A percentile compares a stretch with the other conserved stretches of the same genome.
Conservation (phyloP, 2,888 invertebrate genomes). For the Zele albiditarsus region DNA sequence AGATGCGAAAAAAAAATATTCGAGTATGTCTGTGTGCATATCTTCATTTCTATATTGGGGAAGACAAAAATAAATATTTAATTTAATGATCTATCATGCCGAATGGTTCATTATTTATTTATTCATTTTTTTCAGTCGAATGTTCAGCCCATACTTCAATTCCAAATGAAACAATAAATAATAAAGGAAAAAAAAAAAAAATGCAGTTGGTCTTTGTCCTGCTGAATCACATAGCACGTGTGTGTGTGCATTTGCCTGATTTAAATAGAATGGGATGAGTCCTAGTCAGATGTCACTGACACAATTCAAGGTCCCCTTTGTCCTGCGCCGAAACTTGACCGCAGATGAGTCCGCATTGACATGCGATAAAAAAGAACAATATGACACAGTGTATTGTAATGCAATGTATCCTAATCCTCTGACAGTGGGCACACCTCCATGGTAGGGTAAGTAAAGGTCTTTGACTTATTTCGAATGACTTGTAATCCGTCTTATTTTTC, state of each 20-base stretch:
- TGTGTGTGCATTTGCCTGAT: slow-evolving; percentile 46
- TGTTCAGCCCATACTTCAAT: neutral
- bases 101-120: neutral
- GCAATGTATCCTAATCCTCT: slow-evolving; percentile 9
- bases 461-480: slow-evolving; percentile 8
- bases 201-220: slow-evolving; percentile 19
- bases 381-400: neutral
- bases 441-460: slow-evolving; percentile 11
- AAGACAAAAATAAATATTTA: slow-evolving; percentile 59
- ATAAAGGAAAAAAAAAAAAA: slow-evolving; percentile 1
- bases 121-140: neutral
- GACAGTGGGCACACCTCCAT: neutral
- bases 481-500: neutral
- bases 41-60: slow-evolving; percentile 61
- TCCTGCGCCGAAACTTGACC: slow-evolving; percentile 32
- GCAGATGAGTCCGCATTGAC: slow-evolving; percentile 12
- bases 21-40: slow-evolving; percentile 54
- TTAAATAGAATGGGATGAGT: slow-evolving; percentile 65
- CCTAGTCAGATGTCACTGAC: slow-evolving; percentile 58
- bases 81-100: slow-evolving; percentile 56
- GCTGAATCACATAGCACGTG: slow-evolving; percentile 23
- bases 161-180: neutral
- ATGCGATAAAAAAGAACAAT: slow-evolving; percentile 22
- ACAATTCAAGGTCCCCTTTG: slow-evolving; percentile 42
- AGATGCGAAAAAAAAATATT: slow-evolving; percentile 13